phyloP scores from a whole-genome alignment of 2,113 vertebrate genomes.

The Acrocephalus kingi region DNA sequence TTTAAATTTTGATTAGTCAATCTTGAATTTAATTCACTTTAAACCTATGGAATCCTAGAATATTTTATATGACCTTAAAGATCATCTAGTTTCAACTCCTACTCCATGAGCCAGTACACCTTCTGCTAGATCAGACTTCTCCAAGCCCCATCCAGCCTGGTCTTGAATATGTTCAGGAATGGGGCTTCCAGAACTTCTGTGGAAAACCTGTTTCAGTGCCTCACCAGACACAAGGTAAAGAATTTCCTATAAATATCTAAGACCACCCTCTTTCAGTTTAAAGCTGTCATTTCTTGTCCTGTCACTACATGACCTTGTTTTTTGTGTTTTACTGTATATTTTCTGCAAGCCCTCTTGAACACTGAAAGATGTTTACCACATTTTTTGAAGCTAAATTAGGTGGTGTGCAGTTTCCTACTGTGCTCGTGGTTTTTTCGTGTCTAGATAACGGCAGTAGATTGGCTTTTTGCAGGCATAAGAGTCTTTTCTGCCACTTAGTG shows the following conservation, averaged over 20 bases:
- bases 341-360: background rate
- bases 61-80: background rate
- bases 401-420: background rate
- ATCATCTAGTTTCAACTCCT: background rate
- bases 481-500: background rate
- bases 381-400: background rate
- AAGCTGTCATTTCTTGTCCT: accelerated
- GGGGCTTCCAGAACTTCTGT: background rate
- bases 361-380: background rate
- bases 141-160: background rate
- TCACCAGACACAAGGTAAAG: background rate
- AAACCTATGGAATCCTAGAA: background rate
- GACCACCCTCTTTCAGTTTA: background rate
- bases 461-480: background rate
- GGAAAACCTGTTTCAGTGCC: background rate
- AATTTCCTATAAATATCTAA: background rate
- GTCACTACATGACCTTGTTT: background rate
- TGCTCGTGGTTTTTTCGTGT: background rate
- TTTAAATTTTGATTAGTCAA: background rate
- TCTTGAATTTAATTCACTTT: background rate
- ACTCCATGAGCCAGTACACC: no score
- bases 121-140: background rate
- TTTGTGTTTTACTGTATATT: background rate
- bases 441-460: background rate
- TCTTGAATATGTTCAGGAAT: background rate